Percentiles rank a stretch among this genome's conserved stretches.
phyloP scores from a whole-genome alignment of 2,888 invertebrate species.

The Ochropleura plecta region DNA sequence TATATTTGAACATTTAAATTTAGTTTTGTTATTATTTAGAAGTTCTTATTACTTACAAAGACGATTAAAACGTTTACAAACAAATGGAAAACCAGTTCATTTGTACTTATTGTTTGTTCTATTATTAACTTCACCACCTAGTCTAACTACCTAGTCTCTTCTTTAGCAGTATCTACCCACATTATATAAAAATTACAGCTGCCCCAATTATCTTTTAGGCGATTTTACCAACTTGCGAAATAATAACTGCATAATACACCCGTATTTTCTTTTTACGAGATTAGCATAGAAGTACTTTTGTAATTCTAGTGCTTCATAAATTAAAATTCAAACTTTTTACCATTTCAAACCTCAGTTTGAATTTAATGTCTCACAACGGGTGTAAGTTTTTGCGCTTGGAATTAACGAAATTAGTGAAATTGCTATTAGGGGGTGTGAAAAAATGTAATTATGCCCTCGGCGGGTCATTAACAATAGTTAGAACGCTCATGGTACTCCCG shows the following conservation, averaged over 20 bases:
- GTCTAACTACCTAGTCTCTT: background rate
- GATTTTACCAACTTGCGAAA: slow-evolving; percentile 26
- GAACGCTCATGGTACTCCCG: slow-evolving; percentile 67
- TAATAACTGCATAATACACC: slow-evolving; percentile 23
- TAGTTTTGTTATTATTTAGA: slow-evolving; percentile 36
- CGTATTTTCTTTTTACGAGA: slow-evolving; percentile 21
- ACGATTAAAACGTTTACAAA: slow-evolving; percentile 28
- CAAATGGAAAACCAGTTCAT: background rate
- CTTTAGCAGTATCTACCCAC: background rate
- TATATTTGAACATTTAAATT: slow-evolving; percentile 32
- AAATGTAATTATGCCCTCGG: slow-evolving; percentile 87
- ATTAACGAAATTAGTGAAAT: slow-evolving; percentile 86
- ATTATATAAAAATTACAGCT: slow-evolving; percentile 7
- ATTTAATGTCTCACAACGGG: slow-evolving; percentile 58
- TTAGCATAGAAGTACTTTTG: slow-evolving; percentile 42
- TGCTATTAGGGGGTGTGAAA: slow-evolving; percentile 85
- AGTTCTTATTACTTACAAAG: slow-evolving; percentile 36
- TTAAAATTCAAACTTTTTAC: slow-evolving; percentile 45
- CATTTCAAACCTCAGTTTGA: slow-evolving; percentile 49
- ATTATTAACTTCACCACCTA: background rate
- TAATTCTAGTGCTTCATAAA: slow-evolving; percentile 42
- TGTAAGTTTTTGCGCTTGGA: slow-evolving; percentile 71
- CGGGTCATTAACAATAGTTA: slow-evolving; percentile 89
- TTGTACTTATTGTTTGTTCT: slow-evolving; percentile 13
- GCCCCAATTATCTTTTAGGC: slow-evolving; percentile 22